Evolutionary conservation across 2,113 vertebrate genomes (phyloP).

Genomic region (Paradoxurus hermaphroditus): DNA sequence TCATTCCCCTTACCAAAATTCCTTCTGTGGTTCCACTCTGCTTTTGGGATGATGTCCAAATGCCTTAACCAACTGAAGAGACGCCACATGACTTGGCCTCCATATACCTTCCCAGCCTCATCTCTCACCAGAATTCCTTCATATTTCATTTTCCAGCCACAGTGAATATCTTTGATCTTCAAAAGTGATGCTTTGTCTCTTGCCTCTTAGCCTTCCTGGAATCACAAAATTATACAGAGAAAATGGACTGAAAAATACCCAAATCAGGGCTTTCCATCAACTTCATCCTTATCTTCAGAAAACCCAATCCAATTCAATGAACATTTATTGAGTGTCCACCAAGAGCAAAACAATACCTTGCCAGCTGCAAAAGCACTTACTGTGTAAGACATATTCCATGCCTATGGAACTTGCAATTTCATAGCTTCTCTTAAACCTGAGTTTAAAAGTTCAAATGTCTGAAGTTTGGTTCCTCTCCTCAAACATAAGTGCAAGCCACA

Average conservation of each 20-base stretch:
- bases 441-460: constrained; percentile 13
- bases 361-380: background rate
- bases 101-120: background rate
- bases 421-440: background rate
- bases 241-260: background rate
- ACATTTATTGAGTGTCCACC: background rate
- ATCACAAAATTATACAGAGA: background rate
- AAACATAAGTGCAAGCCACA: background rate
- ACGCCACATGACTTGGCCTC: background rate
- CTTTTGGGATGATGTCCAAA: background rate
- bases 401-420: background rate
- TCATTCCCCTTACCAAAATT: background rate
- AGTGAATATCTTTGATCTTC: background rate
- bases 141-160: background rate
- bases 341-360: background rate
- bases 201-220: background rate
- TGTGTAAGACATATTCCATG: background rate
- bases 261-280: background rate
- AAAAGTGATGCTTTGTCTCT: background rate
- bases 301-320: background rate
- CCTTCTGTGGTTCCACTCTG: background rate
- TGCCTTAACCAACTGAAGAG: background rate
- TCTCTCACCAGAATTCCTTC: background rate
- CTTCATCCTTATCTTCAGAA: background rate
- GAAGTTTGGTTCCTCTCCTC: constrained; percentile 5